A percentile compares a stretch with the other conserved stretches of the same genome.
These are phyloP conservation scores for Rhopalosiphum nymphaeae DNA, from an alignment of 2,888 invertebrate species.

Conservation along the genomic window DNA sequence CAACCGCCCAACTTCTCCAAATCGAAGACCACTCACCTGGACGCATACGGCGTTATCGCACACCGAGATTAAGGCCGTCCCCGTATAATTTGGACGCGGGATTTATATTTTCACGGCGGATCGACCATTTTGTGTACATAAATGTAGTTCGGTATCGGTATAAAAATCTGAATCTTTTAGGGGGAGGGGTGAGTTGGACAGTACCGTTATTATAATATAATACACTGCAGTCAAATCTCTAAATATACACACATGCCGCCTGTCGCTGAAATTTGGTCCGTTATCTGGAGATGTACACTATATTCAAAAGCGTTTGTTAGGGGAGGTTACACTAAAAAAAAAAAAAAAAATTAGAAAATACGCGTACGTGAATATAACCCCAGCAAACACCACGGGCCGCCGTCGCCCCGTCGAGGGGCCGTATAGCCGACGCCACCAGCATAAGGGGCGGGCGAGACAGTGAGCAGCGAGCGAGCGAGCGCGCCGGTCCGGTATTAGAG, in stretches of 20 bases:
- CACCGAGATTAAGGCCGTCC: neutral
- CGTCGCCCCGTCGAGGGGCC: conserved; percentile 19
- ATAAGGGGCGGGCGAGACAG: neutral
- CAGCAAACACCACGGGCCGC: conserved; percentile 19
- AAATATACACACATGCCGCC: neutral
- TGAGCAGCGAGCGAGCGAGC: conserved; percentile 31
- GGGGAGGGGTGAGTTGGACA: neutral
- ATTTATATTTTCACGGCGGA: neutral
- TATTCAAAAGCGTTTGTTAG: too few species aligned
- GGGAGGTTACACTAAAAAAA: neutral
- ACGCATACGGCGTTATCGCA: neutral
- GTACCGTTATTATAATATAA: neutral
- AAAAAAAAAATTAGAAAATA: neutral
- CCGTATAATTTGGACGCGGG: neutral
- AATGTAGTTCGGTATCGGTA: neutral
- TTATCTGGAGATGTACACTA: neutral
- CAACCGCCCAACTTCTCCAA: neutral
- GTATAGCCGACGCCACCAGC: conserved; percentile 9
- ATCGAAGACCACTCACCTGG: neutral
- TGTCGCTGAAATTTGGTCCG: neutral
- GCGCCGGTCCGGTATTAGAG: conserved; percentile 62
- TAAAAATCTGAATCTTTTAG: neutral
- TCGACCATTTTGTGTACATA: neutral
- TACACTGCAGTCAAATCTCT: neutral
- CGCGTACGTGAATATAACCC: neutral